Evolutionary conservation across 2,888 invertebrate species (phyloP).

Genomic region (Aleiodes alternator): DNA sequence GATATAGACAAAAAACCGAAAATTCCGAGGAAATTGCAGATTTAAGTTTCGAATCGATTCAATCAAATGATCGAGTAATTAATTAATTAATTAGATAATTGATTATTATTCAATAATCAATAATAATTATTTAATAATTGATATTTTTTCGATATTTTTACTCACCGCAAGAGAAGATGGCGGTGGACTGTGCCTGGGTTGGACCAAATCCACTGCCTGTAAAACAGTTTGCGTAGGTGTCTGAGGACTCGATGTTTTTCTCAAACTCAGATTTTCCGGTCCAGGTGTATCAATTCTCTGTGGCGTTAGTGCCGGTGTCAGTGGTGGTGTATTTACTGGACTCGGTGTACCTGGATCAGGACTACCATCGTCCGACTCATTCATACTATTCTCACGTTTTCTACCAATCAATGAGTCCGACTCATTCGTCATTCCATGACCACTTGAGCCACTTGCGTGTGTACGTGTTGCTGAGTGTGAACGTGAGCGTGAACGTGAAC

Average conservation of each 20-base stretch:
- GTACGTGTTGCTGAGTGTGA: conserved; percentile 52
- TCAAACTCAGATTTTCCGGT: conserved; percentile 89
- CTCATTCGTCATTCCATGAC: conserved; percentile 34
- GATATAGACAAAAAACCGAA: too few species aligned
- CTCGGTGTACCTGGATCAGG: conserved; percentile 69
- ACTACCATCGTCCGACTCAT: conserved; percentile 71
- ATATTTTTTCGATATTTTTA: neutral
- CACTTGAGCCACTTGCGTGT: conserved; percentile 41
- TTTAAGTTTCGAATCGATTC: neutral
- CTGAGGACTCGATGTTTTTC: conserved; percentile 78
- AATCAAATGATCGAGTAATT: neutral
- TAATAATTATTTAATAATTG: conserved; percentile 39
- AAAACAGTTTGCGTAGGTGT: conserved; percentile 64
- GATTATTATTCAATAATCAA: too few species aligned
- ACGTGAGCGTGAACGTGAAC: conserved; percentile 56
- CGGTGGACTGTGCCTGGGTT: conserved; percentile 69
- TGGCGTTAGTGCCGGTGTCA: conserved; percentile 68
- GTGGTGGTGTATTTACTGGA: conserved; percentile 69
- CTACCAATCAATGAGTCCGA: conserved; percentile 52
- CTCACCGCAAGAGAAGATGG: conserved; percentile 68
- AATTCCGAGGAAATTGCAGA: too few species aligned
- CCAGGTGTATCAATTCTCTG: conserved; percentile 76
- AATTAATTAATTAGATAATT: conserved; percentile 1
- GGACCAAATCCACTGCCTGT: conserved; percentile 69
- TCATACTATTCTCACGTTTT: conserved; percentile 67